Conservation (phyloP, 2,888 invertebrate species). For the Rhyacophila evoluta region DNA sequence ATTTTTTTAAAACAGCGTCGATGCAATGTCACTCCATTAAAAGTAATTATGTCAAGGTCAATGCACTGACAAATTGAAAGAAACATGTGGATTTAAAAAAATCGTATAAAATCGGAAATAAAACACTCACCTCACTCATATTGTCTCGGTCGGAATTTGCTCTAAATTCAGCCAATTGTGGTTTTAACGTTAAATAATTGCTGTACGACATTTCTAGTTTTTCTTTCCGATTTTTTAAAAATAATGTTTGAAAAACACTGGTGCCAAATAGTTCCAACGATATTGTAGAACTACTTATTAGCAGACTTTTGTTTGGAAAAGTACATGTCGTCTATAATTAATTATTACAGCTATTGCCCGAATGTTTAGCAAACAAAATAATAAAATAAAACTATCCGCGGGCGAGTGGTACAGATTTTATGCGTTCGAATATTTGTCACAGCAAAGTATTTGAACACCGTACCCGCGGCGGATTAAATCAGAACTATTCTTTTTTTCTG, state of each 20-base stretch:
- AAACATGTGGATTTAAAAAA: not conserved
- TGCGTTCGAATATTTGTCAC: conserved; percentile 23
- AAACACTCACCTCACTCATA: conserved; percentile 68
- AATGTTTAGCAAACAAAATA: not conserved
- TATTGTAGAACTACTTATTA: not conserved
- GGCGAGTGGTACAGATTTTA: conserved; percentile 3
- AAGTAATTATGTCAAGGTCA: not conserved
- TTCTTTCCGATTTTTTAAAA: not conserved
- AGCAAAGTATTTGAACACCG: conserved; percentile 37
- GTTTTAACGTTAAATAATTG: conserved; percentile 61
- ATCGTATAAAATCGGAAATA: not conserved
- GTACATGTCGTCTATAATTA: not conserved
- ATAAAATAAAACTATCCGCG: conserved; percentile 26
- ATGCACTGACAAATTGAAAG: not conserved
- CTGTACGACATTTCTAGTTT: conserved; percentile 53
- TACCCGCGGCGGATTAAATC: conserved; percentile 44
- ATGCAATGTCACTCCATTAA: not conserved
- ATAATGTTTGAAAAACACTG: not conserved
- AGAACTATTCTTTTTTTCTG: conserved; percentile 37
- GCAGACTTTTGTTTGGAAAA: not conserved
- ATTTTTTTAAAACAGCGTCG: not conserved
- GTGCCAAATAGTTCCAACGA: no score
- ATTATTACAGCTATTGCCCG: not conserved
- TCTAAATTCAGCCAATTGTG: conserved; percentile 68
- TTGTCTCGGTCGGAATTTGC: conserved; percentile 67